Evolutionary conservation across 2,113 vertebrate species (phyloP).

Genomic region (Eurystomus gularis): DNA sequence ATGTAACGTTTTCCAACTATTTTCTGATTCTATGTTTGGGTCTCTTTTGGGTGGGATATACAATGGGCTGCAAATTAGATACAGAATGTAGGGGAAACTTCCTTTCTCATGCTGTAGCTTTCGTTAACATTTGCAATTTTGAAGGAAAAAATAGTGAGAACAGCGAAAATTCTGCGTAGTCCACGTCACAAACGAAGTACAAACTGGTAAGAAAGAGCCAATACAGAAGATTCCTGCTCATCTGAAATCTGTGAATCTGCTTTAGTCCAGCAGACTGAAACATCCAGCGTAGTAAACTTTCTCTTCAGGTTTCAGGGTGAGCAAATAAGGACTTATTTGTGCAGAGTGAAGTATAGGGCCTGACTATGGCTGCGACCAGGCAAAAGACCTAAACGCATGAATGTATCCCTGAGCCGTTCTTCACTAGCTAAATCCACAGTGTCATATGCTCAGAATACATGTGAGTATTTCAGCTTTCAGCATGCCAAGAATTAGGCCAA

Average conservation of each 20-base stretch:
- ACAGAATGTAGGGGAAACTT: background rate
- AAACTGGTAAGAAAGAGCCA: background rate
- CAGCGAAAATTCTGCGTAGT: background rate
- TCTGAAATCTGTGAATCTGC: background rate
- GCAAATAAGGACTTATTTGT: background rate
- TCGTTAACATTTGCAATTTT: background rate
- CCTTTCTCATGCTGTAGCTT: background rate
- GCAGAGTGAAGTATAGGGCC: background rate
- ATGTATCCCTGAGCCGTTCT: background rate
- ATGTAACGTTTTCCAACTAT: background rate
- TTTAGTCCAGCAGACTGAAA: background rate
- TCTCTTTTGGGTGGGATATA: background rate
- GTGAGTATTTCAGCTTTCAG: background rate
- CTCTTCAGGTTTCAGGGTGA: background rate
- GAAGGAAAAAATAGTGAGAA: background rate
- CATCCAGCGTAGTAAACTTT: background rate
- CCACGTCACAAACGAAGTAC: background rate
- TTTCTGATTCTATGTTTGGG: background rate
- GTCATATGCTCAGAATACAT: background rate
- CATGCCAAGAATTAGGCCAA: background rate
- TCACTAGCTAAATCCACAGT: background rate
- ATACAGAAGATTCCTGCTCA: background rate
- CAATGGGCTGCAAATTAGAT: background rate
- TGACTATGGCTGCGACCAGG: background rate
- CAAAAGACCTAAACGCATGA: background rate